phyloP scores from a whole-genome alignment of 2,113 vertebrate species.

The Rhipidura dahli region DNA sequence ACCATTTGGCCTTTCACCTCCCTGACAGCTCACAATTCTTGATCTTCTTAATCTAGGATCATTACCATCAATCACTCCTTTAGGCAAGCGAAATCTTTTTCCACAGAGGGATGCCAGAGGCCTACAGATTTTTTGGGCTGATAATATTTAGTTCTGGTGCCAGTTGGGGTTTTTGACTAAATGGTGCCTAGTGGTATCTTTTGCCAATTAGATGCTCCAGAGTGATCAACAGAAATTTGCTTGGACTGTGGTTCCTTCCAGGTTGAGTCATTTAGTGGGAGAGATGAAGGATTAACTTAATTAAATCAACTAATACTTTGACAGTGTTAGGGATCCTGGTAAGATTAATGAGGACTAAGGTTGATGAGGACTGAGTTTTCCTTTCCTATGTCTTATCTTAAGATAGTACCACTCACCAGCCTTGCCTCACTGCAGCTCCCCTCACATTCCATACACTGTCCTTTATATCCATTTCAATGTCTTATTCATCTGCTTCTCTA shows the following conservation, averaged over 20 bases:
- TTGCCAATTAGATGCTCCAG: neutral
- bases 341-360: neutral
- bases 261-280: neutral
- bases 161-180: neutral
- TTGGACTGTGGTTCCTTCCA: neutral
- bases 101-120: neutral
- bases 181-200: neutral
- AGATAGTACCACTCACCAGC: neutral
- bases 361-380: neutral
- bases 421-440: neutral
- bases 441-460: neutral
- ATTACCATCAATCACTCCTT: constrained; percentile 7
- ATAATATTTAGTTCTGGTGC: neutral
- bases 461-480: rapidly evolving
- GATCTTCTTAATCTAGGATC: constrained; percentile 46
- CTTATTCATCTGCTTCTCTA: neutral
- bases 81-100: neutral
- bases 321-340: neutral
- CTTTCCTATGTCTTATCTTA: neutral
- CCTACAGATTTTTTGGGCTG: neutral
- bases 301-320: constrained; percentile 30
- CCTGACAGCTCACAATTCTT: neutral
- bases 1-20: constrained; percentile 33
- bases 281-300: constrained; percentile 36
- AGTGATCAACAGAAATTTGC: neutral